Evolutionary conservation across 37 sponge, comb jelly and placozoan genomes (phyloP).

Genomic region (Eunapius fragilis): DNA sequence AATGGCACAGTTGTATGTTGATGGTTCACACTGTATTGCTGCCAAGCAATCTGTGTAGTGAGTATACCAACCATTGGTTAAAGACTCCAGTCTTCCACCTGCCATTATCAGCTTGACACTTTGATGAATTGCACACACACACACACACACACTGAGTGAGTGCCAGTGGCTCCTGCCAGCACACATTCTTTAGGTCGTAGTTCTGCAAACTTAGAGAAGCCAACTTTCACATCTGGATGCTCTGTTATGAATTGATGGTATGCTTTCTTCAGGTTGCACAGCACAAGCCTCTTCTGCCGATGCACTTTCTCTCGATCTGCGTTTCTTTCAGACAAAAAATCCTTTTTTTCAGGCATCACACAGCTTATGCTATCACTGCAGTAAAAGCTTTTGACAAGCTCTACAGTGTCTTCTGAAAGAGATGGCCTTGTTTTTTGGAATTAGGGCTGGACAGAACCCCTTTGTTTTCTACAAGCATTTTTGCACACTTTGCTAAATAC

Average conservation of each 20-base stretch:
- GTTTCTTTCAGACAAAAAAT: conserved; percentile 17
- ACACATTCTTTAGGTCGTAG: conserved; percentile 31
- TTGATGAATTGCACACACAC: conserved; percentile 15
- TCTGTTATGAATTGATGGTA: conserved; percentile 11
- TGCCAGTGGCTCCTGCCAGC: too few relatives aligned
- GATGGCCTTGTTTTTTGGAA: conserved; percentile 4
- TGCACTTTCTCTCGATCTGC: too few relatives aligned
- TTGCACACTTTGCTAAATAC: conserved; percentile 26
- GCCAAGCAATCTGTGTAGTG: conserved; percentile 30
- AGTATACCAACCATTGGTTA: too few relatives aligned
- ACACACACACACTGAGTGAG: conserved; percentile 47
- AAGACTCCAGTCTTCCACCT: not conserved
- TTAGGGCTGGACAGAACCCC: conserved; percentile 42
- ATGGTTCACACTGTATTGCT: conserved; percentile 17
- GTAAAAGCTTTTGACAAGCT: conserved; percentile 28
- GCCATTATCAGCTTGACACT: conserved; percentile 1
- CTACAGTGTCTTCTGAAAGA: conserved; percentile 20
- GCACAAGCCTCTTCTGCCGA: too few relatives aligned
- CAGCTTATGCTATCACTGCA: conserved; percentile 36
- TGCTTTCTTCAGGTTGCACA: too few relatives aligned
- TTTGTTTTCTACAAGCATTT: conserved; percentile 25
- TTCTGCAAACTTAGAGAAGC: conserved; percentile 45
- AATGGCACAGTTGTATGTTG: conserved; percentile 9
- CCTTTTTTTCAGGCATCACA: conserved; percentile 62
- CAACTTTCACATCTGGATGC: conserved; percentile 18